These are phyloP conservation scores for Brachirus orientalis DNA, from an alignment of 2,113 vertebrate species.

Conservation along the genomic window DNA sequence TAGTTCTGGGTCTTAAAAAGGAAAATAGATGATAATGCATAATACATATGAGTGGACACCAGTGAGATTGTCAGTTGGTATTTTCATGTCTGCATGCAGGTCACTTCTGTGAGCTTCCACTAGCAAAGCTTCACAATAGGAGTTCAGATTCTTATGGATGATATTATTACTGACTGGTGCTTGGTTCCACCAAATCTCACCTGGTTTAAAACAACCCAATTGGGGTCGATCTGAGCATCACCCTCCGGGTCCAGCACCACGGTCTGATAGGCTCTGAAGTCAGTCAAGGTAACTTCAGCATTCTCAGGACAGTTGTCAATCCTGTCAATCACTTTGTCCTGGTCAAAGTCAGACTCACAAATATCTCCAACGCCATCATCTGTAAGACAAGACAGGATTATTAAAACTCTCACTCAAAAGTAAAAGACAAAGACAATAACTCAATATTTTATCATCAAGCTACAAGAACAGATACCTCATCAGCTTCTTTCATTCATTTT, in stretches of 20 bases:
- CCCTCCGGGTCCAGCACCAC: slow-evolving; percentile 98
- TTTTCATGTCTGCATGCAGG: too few species aligned
- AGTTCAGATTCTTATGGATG: too few species aligned
- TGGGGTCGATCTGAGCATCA: slow-evolving; percentile 97
- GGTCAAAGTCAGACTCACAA: slow-evolving; percentile 96
- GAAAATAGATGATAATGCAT: too few species aligned
- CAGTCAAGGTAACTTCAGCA: slow-evolving; percentile 95
- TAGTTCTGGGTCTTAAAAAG: too few species aligned
- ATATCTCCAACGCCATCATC: slow-evolving; percentile 93
- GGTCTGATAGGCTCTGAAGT: slow-evolving; percentile 98
- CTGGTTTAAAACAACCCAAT: slow-evolving; percentile 98
- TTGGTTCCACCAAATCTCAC: slow-evolving; percentile 59
- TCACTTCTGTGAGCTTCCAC: too few species aligned
- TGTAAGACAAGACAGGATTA: slow-evolving; percentile 52
- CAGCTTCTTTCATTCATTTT: too few species aligned
- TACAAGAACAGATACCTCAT: too few species aligned
- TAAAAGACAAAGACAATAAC: neutral
- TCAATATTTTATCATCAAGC: neutral
- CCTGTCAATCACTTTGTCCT: slow-evolving; percentile 94
- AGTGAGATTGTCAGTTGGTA: too few species aligned
- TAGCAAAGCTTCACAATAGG: too few species aligned
- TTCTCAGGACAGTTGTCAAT: slow-evolving; percentile 98
- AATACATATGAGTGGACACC: too few species aligned
- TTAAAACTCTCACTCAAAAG: neutral
- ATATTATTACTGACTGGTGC: too few species aligned